Evolutionary conservation across 2,113 vertebrate genomes (phyloP).

Genomic region (Pantherophis guttatus): DNA sequence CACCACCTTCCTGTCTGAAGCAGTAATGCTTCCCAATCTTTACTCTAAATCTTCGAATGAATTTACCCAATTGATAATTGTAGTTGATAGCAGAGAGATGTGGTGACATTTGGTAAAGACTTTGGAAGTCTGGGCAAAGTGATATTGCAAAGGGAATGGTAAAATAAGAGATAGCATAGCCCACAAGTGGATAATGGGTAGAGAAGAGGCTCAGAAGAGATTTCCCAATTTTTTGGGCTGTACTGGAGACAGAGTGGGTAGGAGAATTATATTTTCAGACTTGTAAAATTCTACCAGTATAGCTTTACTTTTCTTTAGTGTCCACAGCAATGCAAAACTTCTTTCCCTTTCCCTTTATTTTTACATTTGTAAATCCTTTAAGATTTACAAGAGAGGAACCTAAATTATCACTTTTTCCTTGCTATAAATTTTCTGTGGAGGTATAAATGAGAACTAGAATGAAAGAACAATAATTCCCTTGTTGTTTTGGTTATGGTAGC

Average conservation of each 20-base stretch:
- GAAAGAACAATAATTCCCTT: neutral
- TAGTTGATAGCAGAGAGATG: neutral
- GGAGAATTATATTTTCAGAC: neutral
- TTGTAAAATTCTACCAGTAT: neutral
- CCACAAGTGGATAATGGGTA: neutral
- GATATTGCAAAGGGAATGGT: neutral
- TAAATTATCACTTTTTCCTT: neutral
- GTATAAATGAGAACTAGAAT: neutral
- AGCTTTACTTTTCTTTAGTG: neutral
- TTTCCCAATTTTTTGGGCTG: neutral
- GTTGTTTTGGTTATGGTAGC: neutral
- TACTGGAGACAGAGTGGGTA: neutral
- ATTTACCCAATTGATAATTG: neutral
- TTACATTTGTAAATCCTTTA: neutral
- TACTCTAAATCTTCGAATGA: neutral
- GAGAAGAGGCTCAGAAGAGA: neutral
- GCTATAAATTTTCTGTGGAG: neutral
- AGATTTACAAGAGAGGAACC: neutral
- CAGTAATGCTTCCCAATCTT: too few relatives aligned
- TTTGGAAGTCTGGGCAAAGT: neutral
- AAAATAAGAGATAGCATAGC: neutral
- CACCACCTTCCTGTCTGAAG: too few relatives aligned
- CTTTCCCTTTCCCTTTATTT: neutral
- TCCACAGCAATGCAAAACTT: neutral
- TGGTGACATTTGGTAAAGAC: neutral